Evolutionary conservation across 2,888 invertebrate genomes (phyloP).

Genomic region (Aelia acuminata): DNA sequence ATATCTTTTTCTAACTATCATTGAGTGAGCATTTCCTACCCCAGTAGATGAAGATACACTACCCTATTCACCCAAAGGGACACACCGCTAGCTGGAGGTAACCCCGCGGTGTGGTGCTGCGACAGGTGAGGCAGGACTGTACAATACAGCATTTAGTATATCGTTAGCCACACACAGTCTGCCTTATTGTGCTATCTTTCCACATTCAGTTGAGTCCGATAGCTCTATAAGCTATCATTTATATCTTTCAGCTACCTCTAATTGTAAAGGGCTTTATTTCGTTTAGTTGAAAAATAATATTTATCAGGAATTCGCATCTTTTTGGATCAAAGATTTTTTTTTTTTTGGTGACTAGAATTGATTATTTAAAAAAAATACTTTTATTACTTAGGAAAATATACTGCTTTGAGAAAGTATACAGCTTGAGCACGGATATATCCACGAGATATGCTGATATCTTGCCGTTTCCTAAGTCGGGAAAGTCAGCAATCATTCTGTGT

Average conservation of each 20-base stretch:
- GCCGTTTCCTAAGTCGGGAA: too few species aligned
- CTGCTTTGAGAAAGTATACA: too few species aligned
- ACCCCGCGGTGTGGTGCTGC: background rate
- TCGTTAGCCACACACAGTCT: slow-evolving; percentile 29
- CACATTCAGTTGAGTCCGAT: background rate
- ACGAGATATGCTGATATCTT: too few species aligned
- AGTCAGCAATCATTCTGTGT: too few species aligned
- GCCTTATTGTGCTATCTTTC: background rate
- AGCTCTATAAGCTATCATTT: background rate
- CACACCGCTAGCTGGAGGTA: background rate
- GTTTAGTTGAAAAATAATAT: background rate
- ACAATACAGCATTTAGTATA: slow-evolving; percentile 47
- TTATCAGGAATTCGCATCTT: too few species aligned
- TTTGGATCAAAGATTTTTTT: too few species aligned
- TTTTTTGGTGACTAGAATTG: too few species aligned
- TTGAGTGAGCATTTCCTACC: background rate
- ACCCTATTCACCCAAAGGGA: background rate
- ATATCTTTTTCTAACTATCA: background rate
- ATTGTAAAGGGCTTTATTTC: background rate
- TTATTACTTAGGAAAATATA: too few species aligned
- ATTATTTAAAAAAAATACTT: too few species aligned
- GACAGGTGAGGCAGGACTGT: background rate
- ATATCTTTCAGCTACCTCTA: background rate
- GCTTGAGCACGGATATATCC: too few species aligned
- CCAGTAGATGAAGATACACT: background rate